Evolutionary conservation across 2,888 invertebrate genomes (phyloP), one percentile per base, ranked within the genome.

Genomic region (Gerris lacustris): DNA sequence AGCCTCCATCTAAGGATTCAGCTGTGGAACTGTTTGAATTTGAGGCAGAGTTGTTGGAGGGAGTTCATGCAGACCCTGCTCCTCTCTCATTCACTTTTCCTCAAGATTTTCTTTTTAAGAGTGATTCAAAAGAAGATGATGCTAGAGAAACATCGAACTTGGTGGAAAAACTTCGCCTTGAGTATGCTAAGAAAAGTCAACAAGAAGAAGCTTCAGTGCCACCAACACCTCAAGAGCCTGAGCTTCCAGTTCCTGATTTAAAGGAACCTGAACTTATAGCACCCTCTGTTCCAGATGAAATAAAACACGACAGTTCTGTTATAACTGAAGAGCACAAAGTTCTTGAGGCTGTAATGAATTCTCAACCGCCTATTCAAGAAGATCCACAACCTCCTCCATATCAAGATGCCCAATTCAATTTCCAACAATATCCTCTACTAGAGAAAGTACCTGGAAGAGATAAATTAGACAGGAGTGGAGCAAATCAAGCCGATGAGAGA

Each of bases 121-220:
- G 90, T 78, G 90, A 91, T 78, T 87, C 89, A 5, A 90, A 90
- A 78, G 93, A 93, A 79, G 90, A 90, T 77, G 90, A 90, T 76
- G 90, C 90, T 0, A 84, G 90, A 73, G 93, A 92, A 79, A 94
- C 94, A 0, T 82, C 91, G 73, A 89, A 92, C 81, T 83, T 94
- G 45, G 90, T 94, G 6, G 91, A 93, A 78, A 91, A 94, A 78
- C 81, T 94, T 18, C 84, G 93, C 68, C 85, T 88, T 84, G 87
- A 88, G 77, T 82, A 77, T 71, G 77, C 76, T 6, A 76, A 77
- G 73, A 76, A 77, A 71, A 73, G 68, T 7, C 68, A 70, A 44
- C 66, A 66, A 47, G 63, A 70, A 67, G 69, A 44, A 70, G 70
- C 17, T 64, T 4, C 18, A 9, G 9, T n/a, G 9, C 17, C 18